Evolutionary conservation across 2,888 invertebrate species (phyloP).

Genomic region (Rhamphomyia laevipes): DNA sequence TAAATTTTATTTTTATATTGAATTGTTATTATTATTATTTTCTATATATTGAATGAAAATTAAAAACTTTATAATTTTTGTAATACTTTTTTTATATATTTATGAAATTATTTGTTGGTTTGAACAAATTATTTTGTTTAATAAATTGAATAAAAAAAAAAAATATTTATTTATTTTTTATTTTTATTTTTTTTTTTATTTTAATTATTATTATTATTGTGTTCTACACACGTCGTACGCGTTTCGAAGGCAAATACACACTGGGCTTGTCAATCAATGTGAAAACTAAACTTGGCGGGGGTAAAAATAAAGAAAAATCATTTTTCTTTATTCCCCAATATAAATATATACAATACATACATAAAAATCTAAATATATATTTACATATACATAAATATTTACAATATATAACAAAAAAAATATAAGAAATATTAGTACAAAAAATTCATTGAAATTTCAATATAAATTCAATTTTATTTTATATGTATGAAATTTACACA

Average conservation of each 20-base stretch:
- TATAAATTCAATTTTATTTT: too few relatives aligned
- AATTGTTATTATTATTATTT: too few relatives aligned
- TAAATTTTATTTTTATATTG: conserved; percentile 5
- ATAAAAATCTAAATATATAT: background rate
- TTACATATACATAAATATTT: too few relatives aligned
- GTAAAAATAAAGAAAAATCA: conserved; percentile 13
- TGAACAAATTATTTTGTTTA: too few relatives aligned
- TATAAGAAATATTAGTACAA: too few relatives aligned
- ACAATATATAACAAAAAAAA: too few relatives aligned
- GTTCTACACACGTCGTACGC: conserved; percentile 37
- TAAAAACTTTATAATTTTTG: too few relatives aligned
- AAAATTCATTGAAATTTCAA: too few relatives aligned
- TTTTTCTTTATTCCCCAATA: background rate
- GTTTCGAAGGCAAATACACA: conserved; percentile 41
- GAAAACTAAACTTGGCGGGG: conserved; percentile 31
- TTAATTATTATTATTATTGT: conserved; percentile 4
- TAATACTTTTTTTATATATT: background rate
- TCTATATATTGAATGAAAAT: too few relatives aligned
- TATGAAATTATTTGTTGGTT: background rate
- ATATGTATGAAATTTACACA: too few relatives aligned
- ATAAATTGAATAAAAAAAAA: too few relatives aligned
- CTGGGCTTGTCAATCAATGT: conserved; percentile 38
- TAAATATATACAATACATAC: background rate
- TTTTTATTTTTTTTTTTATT: conserved; percentile 8
- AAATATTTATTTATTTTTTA: conserved; percentile 5